Percentiles rank a stretch among this genome's conserved stretches.
phyloP scores from a whole-genome alignment of 2,113 vertebrate species.

The Tragelaphus scriptus region DNA sequence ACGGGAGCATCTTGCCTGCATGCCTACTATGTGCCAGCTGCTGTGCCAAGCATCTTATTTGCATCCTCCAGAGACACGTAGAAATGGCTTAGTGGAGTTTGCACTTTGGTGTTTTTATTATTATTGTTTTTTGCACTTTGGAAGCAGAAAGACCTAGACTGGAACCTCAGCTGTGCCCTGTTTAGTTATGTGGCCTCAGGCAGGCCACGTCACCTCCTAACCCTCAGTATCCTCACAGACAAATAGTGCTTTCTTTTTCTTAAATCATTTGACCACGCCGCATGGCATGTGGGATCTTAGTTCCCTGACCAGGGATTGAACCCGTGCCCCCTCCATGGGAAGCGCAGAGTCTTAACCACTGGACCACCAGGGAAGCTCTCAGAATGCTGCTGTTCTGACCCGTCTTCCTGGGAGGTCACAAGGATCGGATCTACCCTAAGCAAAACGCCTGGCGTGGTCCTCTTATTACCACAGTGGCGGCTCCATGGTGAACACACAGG shows the following conservation, averaged over 20 bases:
- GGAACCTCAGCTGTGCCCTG: neutral
- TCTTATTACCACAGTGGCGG: neutral
- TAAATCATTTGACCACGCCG: neutral
- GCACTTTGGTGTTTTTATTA: neutral
- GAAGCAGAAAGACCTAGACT: neutral
- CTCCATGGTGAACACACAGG: neutral
- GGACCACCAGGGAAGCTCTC: neutral
- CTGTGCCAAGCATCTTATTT: neutral
- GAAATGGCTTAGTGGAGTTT: neutral
- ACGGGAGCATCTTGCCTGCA: rapidly evolving
- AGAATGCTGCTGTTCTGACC: neutral
- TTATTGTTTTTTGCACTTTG: neutral
- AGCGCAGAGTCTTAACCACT: neutral
- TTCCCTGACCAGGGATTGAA: neutral
- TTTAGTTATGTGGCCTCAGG: neutral
- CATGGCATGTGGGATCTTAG: neutral
- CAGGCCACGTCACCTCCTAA: neutral
- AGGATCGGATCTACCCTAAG: neutral
- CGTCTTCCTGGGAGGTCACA: neutral
- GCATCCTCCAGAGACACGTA: neutral
- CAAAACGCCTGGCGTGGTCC: neutral
- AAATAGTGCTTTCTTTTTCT: neutral
- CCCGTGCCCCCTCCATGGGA: neutral
- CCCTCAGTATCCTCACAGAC: neutral
- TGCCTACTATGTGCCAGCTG: neutral